Evolutionary conservation across 2,888 invertebrate genomes (phyloP), one percentile per base, ranked within the genome.

Genomic region (Cyrtodaria siliqua): DNA sequence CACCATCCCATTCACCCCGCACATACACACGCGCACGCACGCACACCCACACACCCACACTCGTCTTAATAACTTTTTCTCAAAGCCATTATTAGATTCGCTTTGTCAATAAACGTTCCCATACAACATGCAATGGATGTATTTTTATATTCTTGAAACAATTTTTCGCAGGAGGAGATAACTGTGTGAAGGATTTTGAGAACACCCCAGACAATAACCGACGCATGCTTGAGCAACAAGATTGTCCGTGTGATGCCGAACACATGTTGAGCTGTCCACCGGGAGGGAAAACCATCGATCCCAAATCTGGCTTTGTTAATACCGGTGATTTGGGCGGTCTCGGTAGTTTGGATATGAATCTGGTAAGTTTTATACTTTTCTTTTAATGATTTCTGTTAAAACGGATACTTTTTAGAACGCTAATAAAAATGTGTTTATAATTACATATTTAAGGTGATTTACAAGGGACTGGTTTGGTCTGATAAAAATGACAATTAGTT

Each of bases 231-330:
- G 98, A 98, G 93, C 96, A 97, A 77, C 91, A 92, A 53, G 84
- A 89, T 33, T 99, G 99, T 92, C 97, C 99, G 95, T 99, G 99
- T 87, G 99, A 99, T 92, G 96, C 96, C 16, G 99, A 99, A 90
- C 99, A 99, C 93, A 99, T 92, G 92, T 96, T 98, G 92, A 96
- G 96, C 92, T 99, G 99, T 92, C 96, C 97, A 0, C 95, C 95
- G 49, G 95, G 87, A 27, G 82, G 87, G 67, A 83, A 87, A 42
- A 85, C 84, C 20, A 86, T 88, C 29, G 87, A 87, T 33, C 84
- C 87, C 9, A 87, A 89, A 59, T 82, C 84, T 2, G 63, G 72
- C 8, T 82, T 79, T 1, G 84, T 77, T 12, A 71, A 68, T 29
- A 49, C 56, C 12, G 75, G 79, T 55, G 77, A 76, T 24, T 68